Base-by-base conservation (phyloP, 2,888 invertebrate genomes). In the Sympetrum striolatum region DNA sequence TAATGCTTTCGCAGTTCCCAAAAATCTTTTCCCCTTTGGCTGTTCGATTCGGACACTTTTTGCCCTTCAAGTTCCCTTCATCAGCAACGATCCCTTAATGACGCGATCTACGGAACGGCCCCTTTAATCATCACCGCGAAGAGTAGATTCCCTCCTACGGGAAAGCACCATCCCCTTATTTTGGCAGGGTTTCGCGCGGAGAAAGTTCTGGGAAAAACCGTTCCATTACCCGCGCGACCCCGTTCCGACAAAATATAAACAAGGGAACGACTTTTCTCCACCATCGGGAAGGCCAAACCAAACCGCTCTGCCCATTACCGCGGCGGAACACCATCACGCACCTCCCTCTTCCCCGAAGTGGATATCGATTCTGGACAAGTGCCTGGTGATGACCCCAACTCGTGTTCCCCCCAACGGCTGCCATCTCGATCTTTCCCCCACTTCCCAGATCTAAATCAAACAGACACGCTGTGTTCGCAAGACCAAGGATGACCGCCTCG, bases 321-420 rank as follows among this genome's bases (percentile, higher is more conserved):
- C 73, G 64, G n/a, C 12, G 64, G 64, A 73, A 18, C 73, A 73
- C 73, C 73, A 73, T 31, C 73, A 73, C 73, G 73, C 73, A 25
- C 31, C 25, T 37, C 86, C 44, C n/a, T 35, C 39, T 31, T 31
- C 81, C 53, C 60, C 35, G 35, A 10, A 31, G 35, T 58, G 58
- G 37, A 37, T 86, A 86, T 86, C 86, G 86, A 86, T 86, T 58
- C 60, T 64, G 86, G 86, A 58, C 60, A 86, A 86, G 86, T 64
- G 60, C 86, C 64, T 86, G 86, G 25, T 37, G 86, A 86, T 86
- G 86, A 60, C 86, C 86, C 12, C 81, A 4, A 39, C 81, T 25
- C 39, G 25, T 31, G 31, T 58, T 35, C 58, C 35, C 53, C 48
- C 35, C 31, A 53, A 8, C 82, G 31, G 31, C 25, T 73, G 73